Evolutionary conservation across 1,140 invertebrate species (phyloP), one percentile per base, ranked within the genome.

Genomic region (Drosophila watanabei): DNA sequence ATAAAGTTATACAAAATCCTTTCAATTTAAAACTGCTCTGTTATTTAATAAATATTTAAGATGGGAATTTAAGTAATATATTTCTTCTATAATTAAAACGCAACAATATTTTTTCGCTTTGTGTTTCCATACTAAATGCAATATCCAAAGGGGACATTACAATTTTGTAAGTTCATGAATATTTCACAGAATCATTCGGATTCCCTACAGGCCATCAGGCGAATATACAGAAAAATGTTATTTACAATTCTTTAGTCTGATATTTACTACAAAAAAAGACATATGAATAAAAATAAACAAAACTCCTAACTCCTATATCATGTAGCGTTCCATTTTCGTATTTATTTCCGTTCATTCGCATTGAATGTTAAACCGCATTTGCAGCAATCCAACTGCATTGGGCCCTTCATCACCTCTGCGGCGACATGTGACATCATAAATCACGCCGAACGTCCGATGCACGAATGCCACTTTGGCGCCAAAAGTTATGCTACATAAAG

Each of bases 401-500:
- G 80, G 59, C 75, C 77, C 75, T 79, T 79, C 75, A 79, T 79
- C 75, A 79, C 64, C 75, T 78, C 58, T 62, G 75, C 75, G 73
- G 57, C 64, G 75, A 70, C 75, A 82, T 51, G 58, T 82, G 80
- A 51, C 76, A 81, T 52, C 64, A 85, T 79, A 70, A 81, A 78
- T 86, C 73, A 79, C 69, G 46, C 49, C 59, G 51, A 52, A 35
- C 73, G 71, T 77, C 69, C 64, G 64, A 63, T 54, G 59, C 81
- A 66, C 70, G 49, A 60, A 84, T 83, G 81, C 72, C 71, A 71
- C 64, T 76, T 85, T 85, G 82, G 82, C 82, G 82, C 82, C 82
- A 85, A 85, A 85, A 85, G 82, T 68, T 85, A 73, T 81, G 77
- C 77, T 80, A 84, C 77, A 84, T 79, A 84, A 84, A 80, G 73